These are phyloP conservation scores for Bombylius discolor DNA, from an alignment of 2,888 invertebrate genomes.

Conservation along the genomic window DNA sequence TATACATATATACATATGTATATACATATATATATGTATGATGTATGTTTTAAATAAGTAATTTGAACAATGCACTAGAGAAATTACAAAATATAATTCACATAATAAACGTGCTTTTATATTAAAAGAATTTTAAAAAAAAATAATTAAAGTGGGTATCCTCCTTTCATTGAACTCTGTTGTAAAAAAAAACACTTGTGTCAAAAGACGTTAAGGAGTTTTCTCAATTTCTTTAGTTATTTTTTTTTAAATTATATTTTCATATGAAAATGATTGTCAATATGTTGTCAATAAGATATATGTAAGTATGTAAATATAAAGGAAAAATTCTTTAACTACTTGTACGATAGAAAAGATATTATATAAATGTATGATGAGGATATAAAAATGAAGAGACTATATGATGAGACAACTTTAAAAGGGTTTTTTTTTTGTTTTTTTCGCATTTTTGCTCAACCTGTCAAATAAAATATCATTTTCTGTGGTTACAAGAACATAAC, in stretches of 20 bases:
- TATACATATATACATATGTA: too few species aligned
- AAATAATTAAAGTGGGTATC: neutral
- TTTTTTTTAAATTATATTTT: too few species aligned
- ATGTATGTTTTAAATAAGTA: too few species aligned
- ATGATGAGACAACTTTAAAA: neutral
- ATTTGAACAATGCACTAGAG: too few species aligned
- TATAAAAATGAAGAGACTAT: neutral
- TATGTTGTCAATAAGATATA: neutral
- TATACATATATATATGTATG: too few species aligned
- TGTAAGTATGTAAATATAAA: too few species aligned
- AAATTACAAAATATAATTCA: too few species aligned
- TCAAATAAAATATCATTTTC: slow-evolving; percentile 13
- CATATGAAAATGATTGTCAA: neutral
- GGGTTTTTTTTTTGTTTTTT: neutral
- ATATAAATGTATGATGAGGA: neutral
- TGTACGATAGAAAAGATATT: slow-evolving; percentile 1
- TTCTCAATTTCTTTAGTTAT: neutral
- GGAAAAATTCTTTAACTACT: neutral
- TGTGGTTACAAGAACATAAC: slow-evolving; percentile 10
- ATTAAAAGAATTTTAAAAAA: neutral
- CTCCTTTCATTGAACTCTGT: neutral
- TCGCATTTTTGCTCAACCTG: slow-evolving; percentile 9
- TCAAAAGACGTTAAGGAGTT: neutral
- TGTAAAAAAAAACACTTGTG: neutral
- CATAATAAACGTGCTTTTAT: too few species aligned